phyloP scores from a whole-genome alignment of 2,888 invertebrate genomes.

The Leptura quadrifasciata region DNA sequence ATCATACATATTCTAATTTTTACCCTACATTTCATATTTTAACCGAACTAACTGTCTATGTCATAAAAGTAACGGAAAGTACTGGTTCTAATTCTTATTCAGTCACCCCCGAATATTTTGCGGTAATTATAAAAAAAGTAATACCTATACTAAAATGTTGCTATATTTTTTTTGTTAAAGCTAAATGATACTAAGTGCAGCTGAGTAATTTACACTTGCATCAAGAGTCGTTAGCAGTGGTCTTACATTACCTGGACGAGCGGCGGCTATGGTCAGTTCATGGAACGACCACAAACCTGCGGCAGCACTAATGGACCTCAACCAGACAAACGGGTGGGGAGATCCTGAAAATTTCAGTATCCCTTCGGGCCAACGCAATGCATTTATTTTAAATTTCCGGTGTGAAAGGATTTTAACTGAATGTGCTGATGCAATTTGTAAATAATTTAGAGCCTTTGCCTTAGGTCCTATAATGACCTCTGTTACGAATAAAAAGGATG shows the following conservation, averaged over 20 bases:
- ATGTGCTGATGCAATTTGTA: conserved; percentile 34
- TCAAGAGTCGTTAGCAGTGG: conserved; percentile 47
- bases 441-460: conserved; percentile 27
- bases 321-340: conserved; percentile 34
- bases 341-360: conserved; percentile 46
- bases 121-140: background rate
- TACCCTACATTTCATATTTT: too few species aligned
- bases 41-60: too few species aligned
- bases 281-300: conserved; percentile 52
- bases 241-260: conserved; percentile 49
- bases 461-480: background rate
- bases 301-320: conserved; percentile 50
- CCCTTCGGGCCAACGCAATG: conserved; percentile 31
- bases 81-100: too few species aligned
- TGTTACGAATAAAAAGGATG: background rate
- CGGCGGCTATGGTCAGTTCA: conserved; percentile 46
- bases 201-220: conserved; percentile 46
- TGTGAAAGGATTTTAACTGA: conserved; percentile 18
- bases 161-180: background rate
- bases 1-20: too few species aligned
- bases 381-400: conserved; percentile 41
- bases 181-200: conserved; percentile 12
- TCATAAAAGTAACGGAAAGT: too few species aligned
- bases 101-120: too few species aligned
- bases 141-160: background rate